Conservation (phyloP, 2,888 invertebrate genomes). For the Drosophila algonquin region DNA sequence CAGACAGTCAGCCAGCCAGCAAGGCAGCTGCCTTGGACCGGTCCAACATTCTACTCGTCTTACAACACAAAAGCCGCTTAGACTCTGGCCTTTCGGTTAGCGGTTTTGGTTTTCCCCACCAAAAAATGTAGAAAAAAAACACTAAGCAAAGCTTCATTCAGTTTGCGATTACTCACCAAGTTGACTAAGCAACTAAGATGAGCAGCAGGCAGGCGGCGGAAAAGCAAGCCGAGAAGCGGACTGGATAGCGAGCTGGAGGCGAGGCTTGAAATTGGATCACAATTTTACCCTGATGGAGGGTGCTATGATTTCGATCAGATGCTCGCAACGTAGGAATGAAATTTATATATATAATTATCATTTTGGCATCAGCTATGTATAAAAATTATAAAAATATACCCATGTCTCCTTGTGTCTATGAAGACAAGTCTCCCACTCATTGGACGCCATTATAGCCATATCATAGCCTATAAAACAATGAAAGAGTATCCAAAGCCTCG, state of each 20-base stretch:
- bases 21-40: conserved; percentile 2
- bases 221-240: conserved; percentile 24
- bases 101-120: conserved; percentile 28
- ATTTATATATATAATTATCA: no score
- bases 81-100: conserved; percentile 23
- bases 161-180: conserved; percentile 64
- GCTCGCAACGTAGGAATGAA: no score
- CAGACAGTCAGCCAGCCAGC: not conserved
- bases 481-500: not conserved
- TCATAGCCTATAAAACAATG: not conserved
- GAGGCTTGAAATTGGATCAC: conserved; percentile 42
- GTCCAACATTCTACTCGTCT: conserved; percentile 22
- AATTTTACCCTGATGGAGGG: conserved; percentile 10
- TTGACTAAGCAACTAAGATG: conserved; percentile 55
- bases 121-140: conserved; percentile 15
- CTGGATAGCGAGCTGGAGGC: conserved; percentile 16
- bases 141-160: conserved; percentile 41
- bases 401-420: no score
- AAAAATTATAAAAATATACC: no score
- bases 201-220: conserved; percentile 5
- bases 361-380: no score
- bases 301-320: not conserved
- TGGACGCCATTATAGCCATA: not conserved
- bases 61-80: conserved; percentile 45
- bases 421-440: no score